Conservation (phyloP, 1,140 invertebrate species). For the Scaptomyza montana region DNA sequence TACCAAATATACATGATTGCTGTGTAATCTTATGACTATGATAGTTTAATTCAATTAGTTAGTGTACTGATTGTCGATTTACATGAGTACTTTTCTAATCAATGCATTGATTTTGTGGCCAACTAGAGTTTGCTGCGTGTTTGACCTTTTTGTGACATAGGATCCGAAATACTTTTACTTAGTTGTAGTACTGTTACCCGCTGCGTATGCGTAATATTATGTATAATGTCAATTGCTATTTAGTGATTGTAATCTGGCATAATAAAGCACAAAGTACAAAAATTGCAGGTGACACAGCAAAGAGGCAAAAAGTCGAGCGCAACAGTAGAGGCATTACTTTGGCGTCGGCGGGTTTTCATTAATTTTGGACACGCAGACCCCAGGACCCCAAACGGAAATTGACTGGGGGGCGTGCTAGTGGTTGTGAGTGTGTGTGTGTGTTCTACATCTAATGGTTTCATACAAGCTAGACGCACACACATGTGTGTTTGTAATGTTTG, state of each 20-base stretch:
- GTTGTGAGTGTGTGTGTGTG: conserved; percentile 29
- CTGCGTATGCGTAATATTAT: conserved; percentile 65
- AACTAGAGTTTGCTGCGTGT: conserved; percentile 6
- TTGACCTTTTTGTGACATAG: conserved; percentile 24
- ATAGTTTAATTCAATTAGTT: conserved; percentile 17
- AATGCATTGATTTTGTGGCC: conserved; percentile 31
- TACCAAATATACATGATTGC: no score
- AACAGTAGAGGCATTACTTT: conserved; percentile 26
- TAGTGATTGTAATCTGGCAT: conserved; percentile 71
- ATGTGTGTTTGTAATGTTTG: neutral
- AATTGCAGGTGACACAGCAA: conserved; percentile 57
- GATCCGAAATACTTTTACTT: neutral
- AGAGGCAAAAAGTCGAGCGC: conserved; percentile 59
- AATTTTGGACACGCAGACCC: conserved; percentile 75
- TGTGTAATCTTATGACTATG: no score
- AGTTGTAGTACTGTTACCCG: neutral
- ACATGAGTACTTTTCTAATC: conserved; percentile 18
- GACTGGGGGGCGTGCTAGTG: neutral
- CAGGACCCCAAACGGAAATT: conserved; percentile 33
- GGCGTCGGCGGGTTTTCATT: conserved; percentile 68
- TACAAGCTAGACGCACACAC: conserved; percentile 53
- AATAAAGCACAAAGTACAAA: conserved; percentile 43
- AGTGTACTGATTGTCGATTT: conserved; percentile 5
- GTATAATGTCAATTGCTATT: conserved; percentile 55
- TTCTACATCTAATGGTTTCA: conserved; percentile 47